These are phyloP conservation scores for Heptascelio sp. DNA, from an alignment of 2,888 invertebrate species.

Conservation along the genomic window DNA sequence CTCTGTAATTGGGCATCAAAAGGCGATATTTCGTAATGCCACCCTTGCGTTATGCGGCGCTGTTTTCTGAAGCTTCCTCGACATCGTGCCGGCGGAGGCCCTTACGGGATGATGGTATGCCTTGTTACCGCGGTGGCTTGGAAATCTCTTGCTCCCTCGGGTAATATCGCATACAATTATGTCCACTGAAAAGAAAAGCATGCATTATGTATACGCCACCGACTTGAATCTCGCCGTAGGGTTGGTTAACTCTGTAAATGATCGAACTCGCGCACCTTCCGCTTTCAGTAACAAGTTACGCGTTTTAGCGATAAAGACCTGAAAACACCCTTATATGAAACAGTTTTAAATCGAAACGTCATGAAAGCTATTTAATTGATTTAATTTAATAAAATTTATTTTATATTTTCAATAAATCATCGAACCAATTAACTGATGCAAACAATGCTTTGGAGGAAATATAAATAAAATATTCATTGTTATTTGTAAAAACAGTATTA, in stretches of 20 bases:
- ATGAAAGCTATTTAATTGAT: too few species aligned
- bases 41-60: slow-evolving; percentile 48
- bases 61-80: slow-evolving; percentile 38
- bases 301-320: slow-evolving; percentile 49
- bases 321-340: too few species aligned
- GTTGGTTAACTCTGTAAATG: slow-evolving; percentile 83
- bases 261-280: slow-evolving; percentile 68
- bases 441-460: too few species aligned
- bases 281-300: slow-evolving; percentile 43
- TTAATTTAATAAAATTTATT: too few species aligned
- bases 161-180: slow-evolving; percentile 84
- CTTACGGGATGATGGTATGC: slow-evolving; percentile 80
- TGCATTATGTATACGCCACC: slow-evolving; percentile 81
- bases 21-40: slow-evolving; percentile 77
- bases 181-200: slow-evolving; percentile 80
- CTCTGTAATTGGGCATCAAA: slow-evolving; percentile 82
- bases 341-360: too few species aligned
- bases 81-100: slow-evolving; percentile 41
- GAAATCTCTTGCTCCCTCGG: slow-evolving; percentile 80
- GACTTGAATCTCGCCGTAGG: slow-evolving; percentile 82
- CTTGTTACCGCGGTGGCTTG: slow-evolving; percentile 82
- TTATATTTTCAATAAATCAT: too few species aligned
- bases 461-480: too few species aligned
- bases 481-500: too few species aligned
- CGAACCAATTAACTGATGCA: too few species aligned